Percentiles rank a stretch among this genome's conserved stretches.
These are phyloP conservation scores for Platygyra sinensis DNA, from an alignment of 64 coral and sea anemone genomes.

Conservation along the genomic window DNA sequence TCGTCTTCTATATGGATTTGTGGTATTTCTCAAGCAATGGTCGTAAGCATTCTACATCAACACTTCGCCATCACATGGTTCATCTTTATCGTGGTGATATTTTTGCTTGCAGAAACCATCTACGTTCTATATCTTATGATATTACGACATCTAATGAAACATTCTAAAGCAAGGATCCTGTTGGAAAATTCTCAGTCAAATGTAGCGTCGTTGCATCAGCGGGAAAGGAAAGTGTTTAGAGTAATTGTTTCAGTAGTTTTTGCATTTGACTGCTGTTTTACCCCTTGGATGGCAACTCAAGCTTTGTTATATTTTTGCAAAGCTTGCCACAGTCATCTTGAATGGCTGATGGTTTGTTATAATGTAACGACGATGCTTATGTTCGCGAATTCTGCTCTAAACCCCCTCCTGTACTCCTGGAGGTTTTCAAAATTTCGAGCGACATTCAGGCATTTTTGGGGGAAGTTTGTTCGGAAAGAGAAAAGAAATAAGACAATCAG, in stretches of 20 bases:
- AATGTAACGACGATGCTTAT: background rate
- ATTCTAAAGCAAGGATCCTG: background rate
- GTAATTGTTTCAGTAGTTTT: constrained; percentile 17
- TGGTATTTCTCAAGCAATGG: background rate
- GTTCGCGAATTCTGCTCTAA: background rate
- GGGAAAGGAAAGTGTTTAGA: constrained; percentile 15
- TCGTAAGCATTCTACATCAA: too few relatives aligned
- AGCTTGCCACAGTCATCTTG: background rate
- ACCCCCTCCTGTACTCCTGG: background rate
- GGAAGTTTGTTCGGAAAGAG: background rate
- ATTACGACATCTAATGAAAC: background rate
- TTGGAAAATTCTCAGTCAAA: background rate
- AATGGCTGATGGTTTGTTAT: background rate
- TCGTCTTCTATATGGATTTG: constrained; percentile 18
- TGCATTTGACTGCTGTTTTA: background rate
- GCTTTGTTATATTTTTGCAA: background rate
- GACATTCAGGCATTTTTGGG: background rate
- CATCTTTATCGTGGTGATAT: background rate
- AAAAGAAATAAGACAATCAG: background rate
- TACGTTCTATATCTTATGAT: background rate
- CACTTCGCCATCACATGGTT: background rate
- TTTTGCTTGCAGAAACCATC: background rate
- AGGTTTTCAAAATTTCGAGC: constrained; percentile 22
- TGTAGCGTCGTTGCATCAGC: background rate
- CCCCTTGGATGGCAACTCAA: background rate